A percentile compares a stretch with the other conserved stretches of the same genome.
phyloP scores from a whole-genome alignment of 2,888 invertebrate genomes.

The Trimorus sp. region DNA sequence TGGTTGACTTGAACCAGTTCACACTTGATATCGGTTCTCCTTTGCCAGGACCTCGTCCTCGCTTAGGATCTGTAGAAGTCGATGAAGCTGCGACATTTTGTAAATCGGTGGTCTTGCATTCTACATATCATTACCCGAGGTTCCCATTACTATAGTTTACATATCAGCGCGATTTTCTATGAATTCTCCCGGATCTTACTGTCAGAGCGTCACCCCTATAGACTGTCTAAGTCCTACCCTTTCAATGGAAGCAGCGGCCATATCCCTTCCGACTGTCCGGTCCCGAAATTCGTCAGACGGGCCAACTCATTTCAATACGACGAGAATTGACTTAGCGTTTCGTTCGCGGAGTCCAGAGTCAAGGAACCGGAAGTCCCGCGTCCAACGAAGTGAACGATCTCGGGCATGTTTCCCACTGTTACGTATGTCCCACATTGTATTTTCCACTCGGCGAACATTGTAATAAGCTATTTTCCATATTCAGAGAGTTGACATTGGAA shows the following conservation, averaged over 20 bases:
- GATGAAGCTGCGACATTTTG: background rate
- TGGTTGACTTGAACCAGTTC: too few relatives aligned
- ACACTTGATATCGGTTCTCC: too few relatives aligned
- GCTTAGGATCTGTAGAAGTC: too few relatives aligned
- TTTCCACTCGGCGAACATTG: constrained; percentile 77
- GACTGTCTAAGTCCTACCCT: too few relatives aligned
- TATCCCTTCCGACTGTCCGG: too few relatives aligned
- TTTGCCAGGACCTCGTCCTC: too few relatives aligned
- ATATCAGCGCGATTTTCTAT: constrained; percentile 39
- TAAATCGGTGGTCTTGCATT: constrained; percentile 13
- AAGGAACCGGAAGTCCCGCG: constrained; percentile 33
- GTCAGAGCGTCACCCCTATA: background rate
- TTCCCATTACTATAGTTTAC: constrained; percentile 34
- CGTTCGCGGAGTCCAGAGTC: constrained; percentile 35
- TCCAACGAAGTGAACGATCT: constrained; percentile 34
- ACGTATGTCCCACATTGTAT: constrained; percentile 69
- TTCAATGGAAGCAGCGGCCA: too few relatives aligned
- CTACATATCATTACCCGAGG: constrained; percentile 38
- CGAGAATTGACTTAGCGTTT: background rate
- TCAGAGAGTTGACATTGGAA: constrained; percentile 74
- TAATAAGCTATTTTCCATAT: constrained; percentile 77
- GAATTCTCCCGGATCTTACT: background rate
- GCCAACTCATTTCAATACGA: background rate
- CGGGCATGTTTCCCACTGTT: constrained; percentile 48
- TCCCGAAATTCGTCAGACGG: too few relatives aligned